Conservation (phyloP, 2,113 vertebrate genomes). For the Oryctolagus cuniculus region DNA sequence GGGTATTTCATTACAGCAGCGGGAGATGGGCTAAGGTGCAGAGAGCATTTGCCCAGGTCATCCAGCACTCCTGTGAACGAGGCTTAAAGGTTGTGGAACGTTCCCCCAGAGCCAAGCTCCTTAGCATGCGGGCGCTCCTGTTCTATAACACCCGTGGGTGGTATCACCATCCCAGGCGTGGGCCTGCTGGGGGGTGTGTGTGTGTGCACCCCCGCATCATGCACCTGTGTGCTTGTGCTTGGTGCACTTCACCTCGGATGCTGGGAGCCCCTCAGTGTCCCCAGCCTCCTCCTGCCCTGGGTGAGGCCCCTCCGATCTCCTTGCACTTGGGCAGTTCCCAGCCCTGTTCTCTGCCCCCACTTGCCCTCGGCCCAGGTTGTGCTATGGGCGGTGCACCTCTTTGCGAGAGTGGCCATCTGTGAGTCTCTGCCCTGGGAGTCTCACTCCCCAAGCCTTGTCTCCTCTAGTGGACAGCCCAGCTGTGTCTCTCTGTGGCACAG, state of each 20-base stretch:
- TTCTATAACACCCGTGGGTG: no score
- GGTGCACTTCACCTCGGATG: rapidly evolving
- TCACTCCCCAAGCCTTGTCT: rapidly evolving
- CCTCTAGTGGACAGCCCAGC: not conserved
- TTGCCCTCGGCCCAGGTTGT: not conserved
- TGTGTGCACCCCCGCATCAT: rapidly evolving
- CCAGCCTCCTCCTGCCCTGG: not conserved
- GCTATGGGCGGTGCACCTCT: no score
- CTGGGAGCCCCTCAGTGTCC: no score
- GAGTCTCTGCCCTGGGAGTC: not conserved
- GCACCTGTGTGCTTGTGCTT: rapidly evolving
- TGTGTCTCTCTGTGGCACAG: rapidly evolving
- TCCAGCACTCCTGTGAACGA: not conserved
- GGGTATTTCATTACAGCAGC: not conserved
- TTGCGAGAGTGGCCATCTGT: not conserved
- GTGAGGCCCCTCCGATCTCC: not conserved
- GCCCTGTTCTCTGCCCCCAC: not conserved
- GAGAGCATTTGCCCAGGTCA: not conserved
- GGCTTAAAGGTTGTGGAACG: not conserved
- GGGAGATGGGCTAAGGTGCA: not conserved
- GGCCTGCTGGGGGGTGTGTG: rapidly evolving
- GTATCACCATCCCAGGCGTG: rapidly evolving
- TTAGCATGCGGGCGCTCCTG: rapidly evolving
- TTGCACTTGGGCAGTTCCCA: not conserved
- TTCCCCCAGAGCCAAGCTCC: not conserved